Conservation (phyloP, 2,797 vertebrate genomes). For the Hafferia zeledoni region DNA sequence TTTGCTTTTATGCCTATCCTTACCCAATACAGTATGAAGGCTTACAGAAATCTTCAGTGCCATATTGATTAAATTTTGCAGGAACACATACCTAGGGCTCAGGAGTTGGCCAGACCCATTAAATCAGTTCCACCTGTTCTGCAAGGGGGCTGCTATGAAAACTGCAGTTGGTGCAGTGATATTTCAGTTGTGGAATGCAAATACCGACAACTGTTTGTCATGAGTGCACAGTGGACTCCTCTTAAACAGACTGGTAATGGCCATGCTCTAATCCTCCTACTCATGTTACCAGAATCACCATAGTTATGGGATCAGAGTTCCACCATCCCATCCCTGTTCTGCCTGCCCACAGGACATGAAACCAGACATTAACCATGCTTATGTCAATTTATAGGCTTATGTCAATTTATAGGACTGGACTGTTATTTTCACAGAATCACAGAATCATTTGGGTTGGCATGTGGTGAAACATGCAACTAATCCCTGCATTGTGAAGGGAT, state of each 20-base stretch:
- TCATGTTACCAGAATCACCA: neutral
- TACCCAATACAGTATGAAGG: neutral
- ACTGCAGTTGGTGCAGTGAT: neutral
- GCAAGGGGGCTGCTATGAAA: neutral
- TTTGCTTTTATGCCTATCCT: neutral
- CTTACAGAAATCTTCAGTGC: neutral
- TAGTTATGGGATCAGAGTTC: neutral
- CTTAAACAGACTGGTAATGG: neutral
- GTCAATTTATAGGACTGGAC: neutral
- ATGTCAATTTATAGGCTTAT: too few species aligned
- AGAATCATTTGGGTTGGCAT: neutral
- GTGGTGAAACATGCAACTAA: neutral
- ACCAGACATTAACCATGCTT: neutral
- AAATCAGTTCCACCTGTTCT: neutral
- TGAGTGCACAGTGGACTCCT: fast-evolving
- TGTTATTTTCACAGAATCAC: neutral
- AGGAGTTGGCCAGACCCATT: neutral
- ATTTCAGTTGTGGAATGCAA: neutral
- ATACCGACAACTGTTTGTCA: neutral
- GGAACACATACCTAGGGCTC: fast-evolving
- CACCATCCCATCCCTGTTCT: neutral
- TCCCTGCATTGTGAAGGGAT: neutral
- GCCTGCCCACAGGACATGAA: neutral
- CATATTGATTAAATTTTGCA: neutral
- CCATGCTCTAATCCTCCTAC: neutral